Conservation (phyloP, 1,140 invertebrate species). For the Melipona quadrifasciata region DNA sequence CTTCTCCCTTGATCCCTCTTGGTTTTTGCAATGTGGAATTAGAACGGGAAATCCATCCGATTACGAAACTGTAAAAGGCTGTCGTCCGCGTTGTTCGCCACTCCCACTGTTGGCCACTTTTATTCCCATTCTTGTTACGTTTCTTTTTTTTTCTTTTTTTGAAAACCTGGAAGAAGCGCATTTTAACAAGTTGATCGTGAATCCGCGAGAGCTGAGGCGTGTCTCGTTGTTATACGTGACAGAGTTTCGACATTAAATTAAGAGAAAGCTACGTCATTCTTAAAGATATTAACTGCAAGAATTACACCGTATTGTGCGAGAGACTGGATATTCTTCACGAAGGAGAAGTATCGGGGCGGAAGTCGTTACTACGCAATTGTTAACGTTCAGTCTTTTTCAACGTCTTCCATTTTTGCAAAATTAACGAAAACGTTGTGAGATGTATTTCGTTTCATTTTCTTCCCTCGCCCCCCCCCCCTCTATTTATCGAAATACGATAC, state of each 20-base stretch:
- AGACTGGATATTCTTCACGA: background rate
- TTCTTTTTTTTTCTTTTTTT: no score
- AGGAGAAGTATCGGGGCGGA: background rate
- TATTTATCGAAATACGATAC: conserved; percentile 24
- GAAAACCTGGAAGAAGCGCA: no score
- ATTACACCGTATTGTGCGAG: background rate
- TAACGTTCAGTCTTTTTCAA: background rate
- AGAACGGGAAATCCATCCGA: background rate
- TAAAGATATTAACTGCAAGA: background rate
- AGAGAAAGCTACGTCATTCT: no score
- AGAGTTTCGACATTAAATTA: background rate
- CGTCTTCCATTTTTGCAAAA: background rate
- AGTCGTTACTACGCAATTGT: background rate
- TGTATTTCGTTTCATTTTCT: background rate
- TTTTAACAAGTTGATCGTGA: background rate
- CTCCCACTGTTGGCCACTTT: conserved; percentile 8
- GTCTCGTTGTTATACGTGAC: background rate
- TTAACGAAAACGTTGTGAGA: background rate
- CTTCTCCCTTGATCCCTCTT: conserved; percentile 59
- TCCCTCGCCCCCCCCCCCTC: no score
- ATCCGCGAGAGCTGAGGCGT: background rate
- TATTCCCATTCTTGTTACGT: conserved; percentile 4
- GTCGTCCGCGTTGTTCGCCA: conserved; percentile 34
- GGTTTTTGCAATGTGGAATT: conserved; percentile 51
- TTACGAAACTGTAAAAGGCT: conserved; percentile 12